Evolutionary conservation across 2,113 vertebrate species (phyloP), one percentile per base, ranked within the genome.

Genomic region (Clarias magur): DNA sequence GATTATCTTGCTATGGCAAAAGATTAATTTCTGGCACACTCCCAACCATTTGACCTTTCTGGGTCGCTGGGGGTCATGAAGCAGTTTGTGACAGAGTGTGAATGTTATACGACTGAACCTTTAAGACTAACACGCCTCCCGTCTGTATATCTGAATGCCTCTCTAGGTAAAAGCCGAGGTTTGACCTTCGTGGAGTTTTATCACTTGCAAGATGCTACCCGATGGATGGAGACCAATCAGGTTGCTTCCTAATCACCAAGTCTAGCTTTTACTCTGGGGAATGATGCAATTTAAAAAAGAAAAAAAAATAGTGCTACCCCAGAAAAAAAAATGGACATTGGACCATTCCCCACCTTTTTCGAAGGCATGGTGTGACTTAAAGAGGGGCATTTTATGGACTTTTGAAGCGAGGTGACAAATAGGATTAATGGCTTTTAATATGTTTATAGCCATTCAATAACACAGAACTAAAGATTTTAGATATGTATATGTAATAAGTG

Each of bases 151-250:
- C 97, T 99, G 98, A 99, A 99, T 99, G 98, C 98, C 99, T 98
- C 98, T 99, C 98, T 99, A 99, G 98, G 98, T 99, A 97, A 99
- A 99, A 99, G 98, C 98, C 98, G 98, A 97, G 98, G 98, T 99
- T 99, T 99, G 98, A 98, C 98, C 98, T 99, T 99, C 98, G 97
- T 99, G 98, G 98, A 99, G 98, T 99, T 99, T 99, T 99, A 99
- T 99, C 98, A 99, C 98, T 99, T 99, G 98, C 98, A 99, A 99
- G 98, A 99, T 99, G 97, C 98, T 99, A 99, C 98, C 97, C 97
- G 98, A 98, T 99, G 98, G 98, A 99, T 99, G 98, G 98, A 99
- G 99, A 99, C 98, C 98, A 99, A 99, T 99, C 98, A 99, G 98
- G 98, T 99, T 99, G 98, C 98, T 99, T 99, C 97, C 94, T 94